Base-by-base conservation (phyloP, 2,888 invertebrate species). In the Drosophila gaucha region DNA sequence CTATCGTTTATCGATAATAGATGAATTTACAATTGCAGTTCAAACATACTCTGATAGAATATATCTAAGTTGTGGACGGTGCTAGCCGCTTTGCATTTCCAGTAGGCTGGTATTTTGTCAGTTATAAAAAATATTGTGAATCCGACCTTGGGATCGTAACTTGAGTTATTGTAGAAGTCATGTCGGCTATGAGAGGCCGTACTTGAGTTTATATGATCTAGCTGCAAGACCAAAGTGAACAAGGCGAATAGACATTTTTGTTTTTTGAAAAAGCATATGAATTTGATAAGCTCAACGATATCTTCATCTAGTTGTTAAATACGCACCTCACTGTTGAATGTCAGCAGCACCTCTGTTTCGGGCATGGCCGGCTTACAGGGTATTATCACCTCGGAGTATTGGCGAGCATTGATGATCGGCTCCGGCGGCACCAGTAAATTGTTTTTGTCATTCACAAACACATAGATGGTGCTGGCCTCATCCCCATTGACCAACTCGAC, bases 341-440 rank as follows among this genome's bases (percentile, higher is more conserved):
- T 87, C 6, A 94, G 86, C 38, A 90, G 70, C 1, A 95, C 94
- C 16, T 92, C 89, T 2, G 93, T 91, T 59, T 93, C 90, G 2
- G 94, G 94, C 44, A 94, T 93, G 1, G 95, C 93, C 5, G 95
- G 94, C 44, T 93, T 93, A 80, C 95, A 95, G 20, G 95, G 94
- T 72, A 95, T 92, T 0, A 92, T 82, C 0, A 92, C 91, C 20
- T 91, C 87, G 67, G 92, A 91, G 67, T 93, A 93, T 38, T 93
- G 92, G 2, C 77, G 77, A 0, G 90, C 92, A 3, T 90, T 90
- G 10, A 91, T 80, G 1, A 91, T 72, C 1, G 80, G 88, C 6
- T 90, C 89, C 2, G 59, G 47, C 10, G 91, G 88, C 5, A 92
- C 93, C 51, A 94, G 90, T n/a, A 93, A 89, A 66, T 91, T 90